Evolutionary conservation across 2,797 vertebrate species (phyloP).

Genomic region (Ammospiza maritima): DNA sequence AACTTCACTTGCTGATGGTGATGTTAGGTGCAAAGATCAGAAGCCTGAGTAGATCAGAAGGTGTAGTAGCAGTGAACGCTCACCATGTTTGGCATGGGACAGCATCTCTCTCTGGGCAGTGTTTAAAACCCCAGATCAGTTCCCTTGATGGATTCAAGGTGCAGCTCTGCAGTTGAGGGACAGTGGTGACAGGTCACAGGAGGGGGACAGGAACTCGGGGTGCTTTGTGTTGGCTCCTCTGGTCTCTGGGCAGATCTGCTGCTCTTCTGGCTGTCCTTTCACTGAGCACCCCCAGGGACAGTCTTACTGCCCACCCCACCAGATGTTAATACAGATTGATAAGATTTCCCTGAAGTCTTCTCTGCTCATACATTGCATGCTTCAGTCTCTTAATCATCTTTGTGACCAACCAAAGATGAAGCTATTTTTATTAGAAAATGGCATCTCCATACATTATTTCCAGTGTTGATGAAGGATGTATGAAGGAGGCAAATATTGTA

Average conservation of each 20-base stretch:
- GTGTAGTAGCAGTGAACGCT: background rate
- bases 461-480: background rate
- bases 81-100: background rate
- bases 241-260: background rate
- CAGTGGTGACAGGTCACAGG: background rate
- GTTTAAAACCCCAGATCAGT: background rate
- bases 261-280: background rate
- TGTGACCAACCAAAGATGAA: background rate
- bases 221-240: background rate
- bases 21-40: background rate
- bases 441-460: background rate
- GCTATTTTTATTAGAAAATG: background rate
- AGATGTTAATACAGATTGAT: background rate
- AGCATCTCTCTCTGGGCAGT: background rate
- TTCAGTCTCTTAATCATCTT: background rate
- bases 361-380: background rate
- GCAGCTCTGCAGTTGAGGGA: background rate
- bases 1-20: background rate
- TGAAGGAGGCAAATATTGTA: background rate
- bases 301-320: background rate
- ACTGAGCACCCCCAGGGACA: background rate
- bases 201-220: background rate
- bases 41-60: background rate
- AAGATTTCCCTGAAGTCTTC: background rate
- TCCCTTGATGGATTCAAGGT: background rate